These are phyloP conservation scores for Clarias pachynema DNA, from an alignment of 2,797 vertebrate genomes.

Conservation along the genomic window DNA sequence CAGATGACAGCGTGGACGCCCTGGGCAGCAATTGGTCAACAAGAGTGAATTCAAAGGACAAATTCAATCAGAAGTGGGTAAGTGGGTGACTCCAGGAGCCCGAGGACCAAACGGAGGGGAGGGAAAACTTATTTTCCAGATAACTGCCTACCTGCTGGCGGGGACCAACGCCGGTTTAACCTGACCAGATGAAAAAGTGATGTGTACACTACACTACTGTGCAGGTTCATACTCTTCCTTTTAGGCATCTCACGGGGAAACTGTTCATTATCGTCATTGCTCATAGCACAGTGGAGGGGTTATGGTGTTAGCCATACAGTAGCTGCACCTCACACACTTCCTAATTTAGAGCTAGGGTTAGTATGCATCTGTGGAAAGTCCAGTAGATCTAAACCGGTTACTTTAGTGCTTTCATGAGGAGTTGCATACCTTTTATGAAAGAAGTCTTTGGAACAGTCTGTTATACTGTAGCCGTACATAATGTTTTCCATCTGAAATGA, in stretches of 20 bases:
- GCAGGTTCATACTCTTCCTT: neutral
- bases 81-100: neutral
- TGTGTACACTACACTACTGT: neutral
- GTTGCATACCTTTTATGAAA: neutral
- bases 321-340: neutral
- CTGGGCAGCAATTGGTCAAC: neutral
- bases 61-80: neutral
- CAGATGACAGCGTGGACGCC: neutral
- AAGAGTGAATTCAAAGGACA: neutral
- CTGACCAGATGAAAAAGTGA: constrained; percentile 4
- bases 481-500: neutral
- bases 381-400: too few species aligned
- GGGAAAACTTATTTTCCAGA: neutral
- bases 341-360: neutral
- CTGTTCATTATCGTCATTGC: neutral
- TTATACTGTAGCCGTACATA: neutral
- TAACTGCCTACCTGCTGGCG: neutral
- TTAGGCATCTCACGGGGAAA: neutral
- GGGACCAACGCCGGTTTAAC: neutral
- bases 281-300: neutral
- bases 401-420: neutral
- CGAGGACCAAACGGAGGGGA: neutral
- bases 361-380: neutral
- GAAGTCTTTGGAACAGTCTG: neutral
- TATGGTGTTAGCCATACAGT: neutral